Evolutionary conservation across 2,113 vertebrate species (phyloP), one percentile per base, ranked within the genome.

Genomic region (Dromiciops gliroides): DNA sequence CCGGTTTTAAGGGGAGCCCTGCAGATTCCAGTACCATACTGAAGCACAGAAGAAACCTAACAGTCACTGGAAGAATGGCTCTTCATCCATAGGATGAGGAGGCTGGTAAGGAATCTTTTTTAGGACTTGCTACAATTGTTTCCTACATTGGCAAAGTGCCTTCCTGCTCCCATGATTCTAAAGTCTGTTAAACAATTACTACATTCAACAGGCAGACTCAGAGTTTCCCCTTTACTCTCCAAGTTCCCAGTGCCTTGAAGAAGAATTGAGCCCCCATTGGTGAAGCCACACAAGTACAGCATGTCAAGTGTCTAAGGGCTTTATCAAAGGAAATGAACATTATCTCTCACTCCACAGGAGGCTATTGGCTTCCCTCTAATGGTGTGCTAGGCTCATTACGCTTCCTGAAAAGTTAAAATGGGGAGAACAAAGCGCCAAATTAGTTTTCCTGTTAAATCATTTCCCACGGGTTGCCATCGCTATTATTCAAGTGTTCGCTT

Each of bases 21-120:
- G 49, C 19, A 48, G 89, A 48, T 48, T 28, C 89, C 83, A 51
- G 25, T 92, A 83, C 11, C 31, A 11, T 89, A 91, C 91, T 48
- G 25, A 47, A 93, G 94, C 94, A 95, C 44, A 95, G 91, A 94
- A 88, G 95, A 93, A 93, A 94, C 75, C 90, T 89, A 93, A 94
- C 96, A 94, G 94, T 88, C n/a, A 11, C 14, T 83, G 50, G 90
- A 96, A 95, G 92, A 90, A 89, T 51, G 90, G 90, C 67, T 91
- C 92, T 75, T 93, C 89, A 83, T 93, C 89, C 92, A 93, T 37
- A 93, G 93, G 91, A 94, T 48, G 50, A 90, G 48, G 89, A 96
- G 67, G 37, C 91, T 88, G 94, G 47, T 60, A 90, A 51, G 91
- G 51, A 56, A 89, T 11, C n/a, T 51, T 83, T 93, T 94, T 53